Base-by-base conservation (phyloP, 2,113 vertebrate genomes). In the Setophaga petechia region DNA sequence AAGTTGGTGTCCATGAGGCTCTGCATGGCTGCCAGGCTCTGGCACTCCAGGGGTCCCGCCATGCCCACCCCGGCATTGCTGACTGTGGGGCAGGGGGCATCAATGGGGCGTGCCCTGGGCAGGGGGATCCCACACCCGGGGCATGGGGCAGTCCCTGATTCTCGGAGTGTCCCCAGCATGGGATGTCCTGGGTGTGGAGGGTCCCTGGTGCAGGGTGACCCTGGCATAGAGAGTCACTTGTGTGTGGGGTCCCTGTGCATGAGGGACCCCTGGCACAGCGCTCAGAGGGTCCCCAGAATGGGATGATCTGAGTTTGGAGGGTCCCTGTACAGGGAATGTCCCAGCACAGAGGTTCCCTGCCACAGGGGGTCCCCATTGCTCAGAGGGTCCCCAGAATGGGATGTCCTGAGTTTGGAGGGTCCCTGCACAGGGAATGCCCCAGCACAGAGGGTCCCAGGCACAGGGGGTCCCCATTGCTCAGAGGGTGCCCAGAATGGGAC, bases 51-150 rank as follows among this genome's bases (percentile, higher is more conserved):
- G 2, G 98, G 98, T 1, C 98, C 98, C 7, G 97, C 98, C 97
- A 98, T 97, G 46, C 98, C 98, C 71, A 98, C 93, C 6, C 98
- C 98, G 1, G 98, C 98, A 5, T 98, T 98, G 96, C 97, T 99
- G 90, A 98, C 98, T 98, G 67, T 1, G 91, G 93, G 93, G 65
- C 61, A 58, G 1, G 0, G 68, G 41, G n/a, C 2, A 0, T 86
- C 63, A 86, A 33, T 1, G 28, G 52, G 37, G 23, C 1, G 1
- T 14, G 55, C 55, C 33, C 82, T 3, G 6, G 3, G 28, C 11
- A 4, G 19, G 43, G 35, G 21, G 0, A 8, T 25, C 61, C 62
- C 1, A 0, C 15, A 4, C 39, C 15, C 61, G 1, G 1, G 25
- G 51, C 37, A 8, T 4, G 3, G 59, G 12, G 43, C n/a, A 6